Percentiles rank a stretch among this genome's conserved stretches.
Evolutionary conservation across 2,888 invertebrate genomes (phyloP).

Genomic region (Cloeon dipterum): DNA sequence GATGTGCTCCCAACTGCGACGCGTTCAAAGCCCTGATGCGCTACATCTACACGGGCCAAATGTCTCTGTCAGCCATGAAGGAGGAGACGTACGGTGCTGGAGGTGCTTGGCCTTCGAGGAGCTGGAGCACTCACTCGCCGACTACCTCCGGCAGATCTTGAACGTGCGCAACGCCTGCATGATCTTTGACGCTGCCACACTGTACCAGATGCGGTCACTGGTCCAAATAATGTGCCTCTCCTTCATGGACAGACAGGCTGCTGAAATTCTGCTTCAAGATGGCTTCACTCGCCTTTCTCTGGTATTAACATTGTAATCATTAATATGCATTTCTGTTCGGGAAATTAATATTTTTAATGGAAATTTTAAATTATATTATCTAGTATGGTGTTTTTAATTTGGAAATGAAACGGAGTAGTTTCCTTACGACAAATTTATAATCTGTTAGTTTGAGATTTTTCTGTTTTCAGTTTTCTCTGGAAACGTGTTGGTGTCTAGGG

Average conservation of each 20-base stretch:
- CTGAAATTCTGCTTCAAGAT: constrained; percentile 61
- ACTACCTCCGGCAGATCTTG: constrained; percentile 73
- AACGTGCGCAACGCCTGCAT: constrained; percentile 77
- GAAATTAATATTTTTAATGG: too few species aligned
- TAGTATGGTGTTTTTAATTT: too few species aligned
- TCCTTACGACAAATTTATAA: too few species aligned
- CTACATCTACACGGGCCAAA: too few species aligned
- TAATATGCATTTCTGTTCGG: too few species aligned
- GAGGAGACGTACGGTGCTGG: too few species aligned
- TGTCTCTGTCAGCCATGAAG: too few species aligned
- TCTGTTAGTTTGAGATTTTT: too few species aligned
- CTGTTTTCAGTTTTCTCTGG: too few species aligned
- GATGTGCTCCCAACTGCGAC: constrained; percentile 66
- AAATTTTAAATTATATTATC: too few species aligned
- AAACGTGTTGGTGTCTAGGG: constrained; percentile 62
- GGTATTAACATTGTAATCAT: too few species aligned
- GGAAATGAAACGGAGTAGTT: too few species aligned
- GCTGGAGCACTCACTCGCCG: constrained; percentile 76
- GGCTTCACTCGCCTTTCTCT: constrained; percentile 64
- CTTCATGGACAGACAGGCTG: constrained; percentile 77
- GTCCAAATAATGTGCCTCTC: constrained; percentile 61
- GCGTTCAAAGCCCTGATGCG: constrained; percentile 94
- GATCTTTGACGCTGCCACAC: constrained; percentile 79
- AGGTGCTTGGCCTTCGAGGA: constrained; percentile 77
- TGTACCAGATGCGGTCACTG: constrained; percentile 33